Base-by-base conservation (phyloP, 2,797 vertebrate genomes). In the Sebastolobus alascanus region DNA sequence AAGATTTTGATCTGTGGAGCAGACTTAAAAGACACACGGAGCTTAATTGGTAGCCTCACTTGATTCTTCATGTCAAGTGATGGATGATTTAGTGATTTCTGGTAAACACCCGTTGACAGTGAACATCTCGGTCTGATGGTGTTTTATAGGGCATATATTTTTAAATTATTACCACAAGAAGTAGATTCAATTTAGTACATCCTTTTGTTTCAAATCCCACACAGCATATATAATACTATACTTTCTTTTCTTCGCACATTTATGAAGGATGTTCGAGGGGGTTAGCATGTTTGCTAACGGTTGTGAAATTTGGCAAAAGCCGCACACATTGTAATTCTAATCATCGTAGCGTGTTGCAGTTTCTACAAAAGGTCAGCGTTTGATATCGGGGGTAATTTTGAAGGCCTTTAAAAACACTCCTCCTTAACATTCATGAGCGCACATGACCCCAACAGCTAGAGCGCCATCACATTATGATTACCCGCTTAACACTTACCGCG, bases 341-440 rank as follows among this genome's bases (percentile, higher is more conserved):
- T 86, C 77, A 80, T 78, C 4, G 12, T 16, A 87, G 82, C 73
- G 54, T 75, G 86, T 87, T 90, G 73, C 83, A 74, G 77, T 79
- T 52, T 88, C 75, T 60, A 35, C 75, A 65, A 82, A 89, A 91
- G 92, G 91, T 95, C 93, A 92, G 71, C 31, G 77, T 94, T 89
- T 92, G 89, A 93, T 94, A 92, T 93, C 71, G 78, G 82, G 92
- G 93, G 90, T 94, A 94, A 95, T 95, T 91, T 79, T 84, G 80
- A 86, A 84, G 86, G 80, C 85, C 91, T 93, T 92, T 84, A 74
- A 90, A 52, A 93, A 87, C 83, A 79, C 18, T 84, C 80, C 83
- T 94, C 80, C 82, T 95, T 94, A 95, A 92, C 92, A 95, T 95
- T 94, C 93, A 93, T 89, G 91, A 91, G 89, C 84, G 77, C 79